These are phyloP conservation scores for Leptinotarsa haldemani DNA, from an alignment of 2,888 invertebrate genomes.

Conservation along the genomic window DNA sequence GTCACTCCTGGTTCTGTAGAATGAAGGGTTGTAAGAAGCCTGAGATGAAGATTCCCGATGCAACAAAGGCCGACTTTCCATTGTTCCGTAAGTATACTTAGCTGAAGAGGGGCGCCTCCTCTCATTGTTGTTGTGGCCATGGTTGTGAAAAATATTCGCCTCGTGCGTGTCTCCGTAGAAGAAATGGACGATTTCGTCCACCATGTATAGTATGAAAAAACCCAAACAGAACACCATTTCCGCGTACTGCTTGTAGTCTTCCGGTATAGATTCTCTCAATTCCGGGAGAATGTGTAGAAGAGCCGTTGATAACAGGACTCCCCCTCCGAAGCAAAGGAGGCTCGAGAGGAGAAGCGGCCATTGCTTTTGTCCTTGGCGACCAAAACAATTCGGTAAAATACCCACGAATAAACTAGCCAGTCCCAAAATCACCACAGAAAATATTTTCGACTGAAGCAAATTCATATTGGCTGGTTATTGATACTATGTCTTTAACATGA, in stretches of 20 bases:
- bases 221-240: slow-evolving; percentile 77
- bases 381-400: slow-evolving; percentile 75
- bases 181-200: slow-evolving; percentile 79
- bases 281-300: slow-evolving; percentile 86
- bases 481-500: background rate
- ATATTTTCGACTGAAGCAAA: slow-evolving; percentile 68
- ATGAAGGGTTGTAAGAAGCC: slow-evolving; percentile 54
- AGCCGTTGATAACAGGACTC: slow-evolving; percentile 82
- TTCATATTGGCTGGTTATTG: slow-evolving; percentile 34
- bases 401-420: slow-evolving; percentile 78
- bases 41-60: slow-evolving; percentile 35
- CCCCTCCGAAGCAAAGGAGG: slow-evolving; percentile 83
- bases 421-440: slow-evolving; percentile 76
- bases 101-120: slow-evolving; percentile 43
- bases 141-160: slow-evolving; percentile 43
- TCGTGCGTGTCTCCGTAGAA: slow-evolving; percentile 69
- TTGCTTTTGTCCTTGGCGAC: slow-evolving; percentile 69
- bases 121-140: slow-evolving; percentile 13
- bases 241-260: slow-evolving; percentile 66
- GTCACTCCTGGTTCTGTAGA: slow-evolving; percentile 51
- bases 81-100: slow-evolving; percentile 39
- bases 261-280: slow-evolving; percentile 69
- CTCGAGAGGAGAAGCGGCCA: slow-evolving; percentile 76
- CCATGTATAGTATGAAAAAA: slow-evolving; percentile 78
- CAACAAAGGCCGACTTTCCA: slow-evolving; percentile 39